Conservation (phyloP, 2,113 vertebrate genomes). For the Paedocypris sp. region DNA sequence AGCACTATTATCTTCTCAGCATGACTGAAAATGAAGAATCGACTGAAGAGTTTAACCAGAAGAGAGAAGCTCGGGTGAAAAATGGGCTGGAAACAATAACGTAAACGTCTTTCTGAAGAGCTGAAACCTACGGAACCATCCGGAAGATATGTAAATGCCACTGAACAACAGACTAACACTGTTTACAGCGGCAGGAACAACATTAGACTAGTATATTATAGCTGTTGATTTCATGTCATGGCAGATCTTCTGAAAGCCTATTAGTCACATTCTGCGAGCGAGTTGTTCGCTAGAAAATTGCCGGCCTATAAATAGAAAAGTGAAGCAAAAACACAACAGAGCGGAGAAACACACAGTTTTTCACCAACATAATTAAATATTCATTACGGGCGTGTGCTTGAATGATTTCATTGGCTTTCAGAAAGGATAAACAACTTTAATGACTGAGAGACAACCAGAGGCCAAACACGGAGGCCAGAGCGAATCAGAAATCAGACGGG, state of each 20-base stretch:
- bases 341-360: neutral
- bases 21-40: no score
- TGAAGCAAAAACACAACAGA: no score
- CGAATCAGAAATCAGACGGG: no score
- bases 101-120: no score
- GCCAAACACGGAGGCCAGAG: no score
- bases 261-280: neutral
- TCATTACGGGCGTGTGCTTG: slow-evolving; percentile 5
- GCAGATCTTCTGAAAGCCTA: neutral
- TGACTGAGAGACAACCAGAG: neutral
- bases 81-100: neutral
- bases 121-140: no score
- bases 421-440: slow-evolving; percentile 11
- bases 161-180: neutral
- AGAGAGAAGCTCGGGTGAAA: neutral
- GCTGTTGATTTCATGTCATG: neutral
- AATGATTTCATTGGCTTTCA: slow-evolving; percentile 12
- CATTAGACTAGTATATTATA: neutral
- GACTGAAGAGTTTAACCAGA: no score
- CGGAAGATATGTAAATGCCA: neutral
- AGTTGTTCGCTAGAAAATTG: neutral
- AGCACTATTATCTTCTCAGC: no score
- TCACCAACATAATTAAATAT: slow-evolving; percentile 18
- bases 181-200: neutral
- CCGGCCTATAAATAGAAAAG: neutral